These are phyloP conservation scores for Panthera uncia DNA, from an alignment of 2,113 vertebrate genomes.

Conservation along the genomic window DNA sequence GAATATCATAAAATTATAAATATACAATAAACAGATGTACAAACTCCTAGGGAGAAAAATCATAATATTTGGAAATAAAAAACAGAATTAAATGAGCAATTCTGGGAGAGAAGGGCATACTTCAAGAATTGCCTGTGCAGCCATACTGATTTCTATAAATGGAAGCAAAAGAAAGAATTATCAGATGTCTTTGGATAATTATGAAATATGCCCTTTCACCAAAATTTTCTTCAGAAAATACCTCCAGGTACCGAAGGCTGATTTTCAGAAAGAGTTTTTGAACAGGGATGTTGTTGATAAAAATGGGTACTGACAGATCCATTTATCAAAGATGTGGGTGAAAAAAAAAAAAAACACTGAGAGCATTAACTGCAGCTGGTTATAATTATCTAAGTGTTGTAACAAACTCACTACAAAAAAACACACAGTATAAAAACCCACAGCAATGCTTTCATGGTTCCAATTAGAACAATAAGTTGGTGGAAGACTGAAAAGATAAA, in stretches of 20 bases:
- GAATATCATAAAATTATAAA: background rate
- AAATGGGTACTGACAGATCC: background rate
- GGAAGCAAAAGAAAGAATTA: background rate
- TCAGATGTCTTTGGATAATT: background rate
- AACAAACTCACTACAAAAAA: background rate
- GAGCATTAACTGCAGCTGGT: background rate
- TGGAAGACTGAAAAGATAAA: background rate
- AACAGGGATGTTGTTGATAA: background rate
- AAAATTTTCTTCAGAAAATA: background rate
- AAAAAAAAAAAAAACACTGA: background rate
- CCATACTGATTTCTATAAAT: background rate
- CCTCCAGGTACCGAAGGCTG: background rate
- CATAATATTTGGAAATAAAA: background rate
- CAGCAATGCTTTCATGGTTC: background rate
- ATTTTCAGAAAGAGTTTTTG: slow-evolving; percentile 31
- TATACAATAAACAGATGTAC: background rate
- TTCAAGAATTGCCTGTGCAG: background rate
- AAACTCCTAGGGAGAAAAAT: background rate
- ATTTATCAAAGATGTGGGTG: background rate
- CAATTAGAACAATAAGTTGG: background rate
- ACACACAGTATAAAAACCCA: background rate
- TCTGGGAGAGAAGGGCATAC: background rate
- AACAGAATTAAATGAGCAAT: background rate
- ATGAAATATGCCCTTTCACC: background rate
- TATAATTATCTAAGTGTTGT: background rate